A percentile compares a stretch with the other conserved stretches of the same genome.
Evolutionary conservation across 2,797 vertebrate species (phyloP).

Genomic region (Hoplostethus mediterraneus): DNA sequence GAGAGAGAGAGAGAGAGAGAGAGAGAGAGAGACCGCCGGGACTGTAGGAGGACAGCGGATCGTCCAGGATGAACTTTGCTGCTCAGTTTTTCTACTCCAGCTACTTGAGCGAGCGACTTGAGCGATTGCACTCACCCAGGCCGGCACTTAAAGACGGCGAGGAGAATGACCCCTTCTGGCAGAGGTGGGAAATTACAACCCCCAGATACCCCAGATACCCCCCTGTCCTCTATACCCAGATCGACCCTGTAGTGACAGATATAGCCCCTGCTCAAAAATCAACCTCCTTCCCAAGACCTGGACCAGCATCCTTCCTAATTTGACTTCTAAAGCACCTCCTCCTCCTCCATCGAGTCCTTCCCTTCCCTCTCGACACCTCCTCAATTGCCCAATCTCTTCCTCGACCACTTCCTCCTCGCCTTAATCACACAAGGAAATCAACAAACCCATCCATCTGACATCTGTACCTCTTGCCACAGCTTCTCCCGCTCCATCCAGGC

Average conservation of each 20-base stretch:
- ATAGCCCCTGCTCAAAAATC: constrained; percentile 2
- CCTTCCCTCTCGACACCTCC: constrained; percentile 47
- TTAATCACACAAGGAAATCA: constrained; percentile 17
- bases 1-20: not conserved
- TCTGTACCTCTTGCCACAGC: not conserved
- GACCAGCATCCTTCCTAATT: constrained; percentile 45
- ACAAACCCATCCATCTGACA: not conserved
- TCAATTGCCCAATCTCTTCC: constrained; percentile 9
- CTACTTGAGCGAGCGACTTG: constrained; percentile 82
- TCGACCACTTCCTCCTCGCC: constrained; percentile 5
- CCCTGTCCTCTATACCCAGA: constrained; percentile 56
- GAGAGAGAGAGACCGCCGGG: constrained; percentile 34
- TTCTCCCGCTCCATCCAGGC: not conserved
- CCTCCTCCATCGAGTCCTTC: constrained; percentile 39
- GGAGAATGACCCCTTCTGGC: constrained; percentile 95
- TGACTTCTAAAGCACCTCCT: constrained; percentile 29
- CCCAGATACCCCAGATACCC: constrained; percentile 2
- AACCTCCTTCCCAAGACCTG: not conserved
- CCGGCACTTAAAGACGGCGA: constrained; percentile 80
- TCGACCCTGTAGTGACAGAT: constrained; percentile 37
- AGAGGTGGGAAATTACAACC: constrained; percentile 89
- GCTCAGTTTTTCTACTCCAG: constrained; percentile 91
- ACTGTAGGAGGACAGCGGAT: constrained; percentile 35
- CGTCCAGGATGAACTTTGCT: constrained; percentile 90
- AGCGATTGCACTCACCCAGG: constrained; percentile 75